Conservation (phyloP, 2,797 vertebrate species). For the Numenius phaeopus region DNA sequence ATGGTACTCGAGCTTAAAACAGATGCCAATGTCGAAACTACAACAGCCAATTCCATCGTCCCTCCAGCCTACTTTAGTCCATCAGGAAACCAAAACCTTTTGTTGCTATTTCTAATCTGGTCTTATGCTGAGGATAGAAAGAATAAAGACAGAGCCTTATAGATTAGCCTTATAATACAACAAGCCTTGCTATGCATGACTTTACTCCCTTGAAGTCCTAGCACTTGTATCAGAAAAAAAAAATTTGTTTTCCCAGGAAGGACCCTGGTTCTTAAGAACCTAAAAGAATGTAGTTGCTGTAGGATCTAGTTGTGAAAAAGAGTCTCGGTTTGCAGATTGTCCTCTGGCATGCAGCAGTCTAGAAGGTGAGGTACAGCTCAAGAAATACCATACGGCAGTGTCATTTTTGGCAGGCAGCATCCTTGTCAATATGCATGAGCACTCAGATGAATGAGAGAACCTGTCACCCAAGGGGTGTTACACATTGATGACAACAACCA, state of each 20-base stretch:
- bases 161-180: constrained; percentile 25
- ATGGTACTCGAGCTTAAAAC: not conserved
- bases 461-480: constrained; percentile 44
- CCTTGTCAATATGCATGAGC: constrained; percentile 50
- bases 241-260: not conserved
- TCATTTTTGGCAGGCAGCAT: constrained; percentile 36
- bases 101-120: constrained; percentile 48
- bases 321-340: not conserved
- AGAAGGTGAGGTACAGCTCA: not conserved
- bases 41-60: not conserved
- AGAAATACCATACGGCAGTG: not conserved
- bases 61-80: not conserved
- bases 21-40: not conserved
- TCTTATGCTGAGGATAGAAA: constrained; percentile 31
- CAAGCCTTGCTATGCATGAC: not conserved
- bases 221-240: not conserved
- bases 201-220: not conserved
- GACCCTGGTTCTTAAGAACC: not conserved
- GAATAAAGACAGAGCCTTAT: constrained; percentile 20
- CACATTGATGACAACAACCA: constrained; percentile 22
- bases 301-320: not conserved
- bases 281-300: not conserved
- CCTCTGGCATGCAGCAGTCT: not conserved
- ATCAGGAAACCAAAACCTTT: constrained; percentile 10
- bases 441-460: not conserved